phyloP scores from a whole-genome alignment of 2,113 vertebrate genomes.

The Zosterops pallidus region DNA sequence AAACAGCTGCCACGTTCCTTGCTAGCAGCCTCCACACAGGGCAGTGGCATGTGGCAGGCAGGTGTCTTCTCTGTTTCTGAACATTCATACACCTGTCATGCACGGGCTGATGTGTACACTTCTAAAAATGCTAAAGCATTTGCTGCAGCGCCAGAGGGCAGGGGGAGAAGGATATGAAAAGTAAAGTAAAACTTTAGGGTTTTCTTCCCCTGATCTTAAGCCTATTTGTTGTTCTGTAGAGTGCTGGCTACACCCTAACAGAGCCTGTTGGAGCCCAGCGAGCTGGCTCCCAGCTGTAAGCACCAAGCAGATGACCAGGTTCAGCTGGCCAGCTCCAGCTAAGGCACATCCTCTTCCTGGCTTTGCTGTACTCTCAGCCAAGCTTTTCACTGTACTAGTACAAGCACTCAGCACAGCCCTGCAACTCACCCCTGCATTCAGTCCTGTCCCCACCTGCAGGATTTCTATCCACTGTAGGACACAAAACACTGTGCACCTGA shows the following conservation, averaged over 20 bases:
- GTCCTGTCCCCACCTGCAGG: not conserved
- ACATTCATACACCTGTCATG: rapidly evolving
- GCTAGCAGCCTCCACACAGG: not conserved
- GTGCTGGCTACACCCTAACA: rapidly evolving
- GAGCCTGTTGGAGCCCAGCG: not conserved
- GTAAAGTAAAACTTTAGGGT: not conserved
- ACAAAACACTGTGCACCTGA: not conserved
- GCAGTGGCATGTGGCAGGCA: too few relatives aligned
- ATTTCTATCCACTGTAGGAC: not conserved
- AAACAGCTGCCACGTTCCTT: not conserved
- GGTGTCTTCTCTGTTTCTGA: not conserved
- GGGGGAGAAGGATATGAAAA: not conserved
- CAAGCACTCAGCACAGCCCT: not conserved
- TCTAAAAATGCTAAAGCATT: not conserved
- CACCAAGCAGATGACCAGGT: not conserved
- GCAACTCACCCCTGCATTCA: not conserved
- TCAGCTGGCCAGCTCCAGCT: not conserved
- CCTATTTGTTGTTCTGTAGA: not conserved
- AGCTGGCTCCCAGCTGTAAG: not conserved
- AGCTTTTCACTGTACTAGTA: not conserved
- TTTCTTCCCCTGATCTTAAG: not conserved
- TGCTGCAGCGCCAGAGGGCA: rapidly evolving
- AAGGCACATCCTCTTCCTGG: not conserved
- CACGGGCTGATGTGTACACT: not conserved
- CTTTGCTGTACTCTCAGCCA: not conserved